These are phyloP conservation scores for Odontomachus brunneus DNA, from an alignment of 1,140 invertebrate species.

Conservation along the genomic window DNA sequence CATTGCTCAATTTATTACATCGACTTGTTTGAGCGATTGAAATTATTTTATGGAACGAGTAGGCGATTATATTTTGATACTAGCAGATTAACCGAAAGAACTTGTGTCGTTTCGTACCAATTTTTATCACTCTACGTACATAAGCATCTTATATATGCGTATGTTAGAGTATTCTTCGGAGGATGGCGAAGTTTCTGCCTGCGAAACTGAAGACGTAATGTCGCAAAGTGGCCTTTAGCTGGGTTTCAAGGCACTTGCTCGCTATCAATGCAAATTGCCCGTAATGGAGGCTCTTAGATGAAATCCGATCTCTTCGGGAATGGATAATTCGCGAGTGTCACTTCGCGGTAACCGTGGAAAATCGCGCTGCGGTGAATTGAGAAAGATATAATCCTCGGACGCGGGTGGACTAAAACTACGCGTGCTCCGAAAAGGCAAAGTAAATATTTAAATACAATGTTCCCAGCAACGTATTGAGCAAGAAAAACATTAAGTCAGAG, in stretches of 20 bases:
- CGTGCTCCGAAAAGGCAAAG: background rate
- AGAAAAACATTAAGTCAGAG: background rate
- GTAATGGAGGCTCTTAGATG: constrained; percentile 84
- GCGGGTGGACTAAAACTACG: background rate
- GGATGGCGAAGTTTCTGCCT: background rate
- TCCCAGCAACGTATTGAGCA: background rate
- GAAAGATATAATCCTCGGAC: constrained; percentile 27
- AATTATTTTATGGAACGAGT: background rate
- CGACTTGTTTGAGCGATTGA: background rate
- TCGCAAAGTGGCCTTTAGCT: constrained; percentile 82
- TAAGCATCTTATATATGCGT: constrained; percentile 8
- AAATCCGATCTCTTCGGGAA: constrained; percentile 81
- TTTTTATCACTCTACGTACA: background rate
- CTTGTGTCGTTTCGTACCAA: background rate
- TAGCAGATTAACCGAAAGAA: background rate
- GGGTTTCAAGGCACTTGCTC: constrained; percentile 79
- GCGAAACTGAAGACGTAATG: constrained; percentile 59
- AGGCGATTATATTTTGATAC: background rate
- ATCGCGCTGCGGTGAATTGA: constrained; percentile 20
- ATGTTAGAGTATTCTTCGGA: constrained; percentile 21
- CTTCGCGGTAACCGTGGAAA: constrained; percentile 61
- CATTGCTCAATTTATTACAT: background rate
- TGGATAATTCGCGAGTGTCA: constrained; percentile 76
- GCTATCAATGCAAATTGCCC: constrained; percentile 85
- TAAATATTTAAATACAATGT: background rate